These are phyloP conservation scores for Campoletis sonorensis DNA, from an alignment of 1,140 invertebrate species.

Conservation along the genomic window DNA sequence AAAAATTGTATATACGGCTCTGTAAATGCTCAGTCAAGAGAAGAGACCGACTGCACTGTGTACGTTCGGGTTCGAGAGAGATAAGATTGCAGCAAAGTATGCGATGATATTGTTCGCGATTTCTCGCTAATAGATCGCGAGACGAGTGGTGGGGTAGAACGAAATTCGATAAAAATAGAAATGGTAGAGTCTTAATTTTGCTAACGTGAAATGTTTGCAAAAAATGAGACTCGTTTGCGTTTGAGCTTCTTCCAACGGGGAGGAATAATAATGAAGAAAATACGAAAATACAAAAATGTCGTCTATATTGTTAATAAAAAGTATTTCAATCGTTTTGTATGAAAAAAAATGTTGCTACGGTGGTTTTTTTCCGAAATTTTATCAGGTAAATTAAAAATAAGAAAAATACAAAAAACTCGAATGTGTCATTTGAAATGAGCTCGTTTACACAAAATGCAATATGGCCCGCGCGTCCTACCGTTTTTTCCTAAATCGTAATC, in stretches of 20 bases:
- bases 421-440: no score
- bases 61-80: neutral
- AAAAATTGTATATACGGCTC: neutral
- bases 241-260: neutral
- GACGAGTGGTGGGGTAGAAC: neutral
- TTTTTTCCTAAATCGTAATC: no score
- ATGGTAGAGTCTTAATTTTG: neutral
- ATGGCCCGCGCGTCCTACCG: no score
- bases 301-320: no score
- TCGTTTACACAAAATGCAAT: no score
- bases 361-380: no score
- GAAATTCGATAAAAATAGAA: conserved; percentile 12
- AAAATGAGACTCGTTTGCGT: neutral
- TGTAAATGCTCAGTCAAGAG: neutral
- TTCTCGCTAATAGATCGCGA: conserved; percentile 13
- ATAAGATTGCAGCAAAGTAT: conserved; percentile 2
- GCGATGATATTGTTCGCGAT: conserved; percentile 7
- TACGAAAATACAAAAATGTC: no score
- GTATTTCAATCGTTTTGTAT: no score
- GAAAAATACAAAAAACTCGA: no score
- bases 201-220: neutral
- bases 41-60: neutral
- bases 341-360: no score
- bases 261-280: neutral
- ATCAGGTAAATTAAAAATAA: no score